phyloP scores from a whole-genome alignment of 2,797 vertebrate genomes.

The Rhadinocentrus ornatus region DNA sequence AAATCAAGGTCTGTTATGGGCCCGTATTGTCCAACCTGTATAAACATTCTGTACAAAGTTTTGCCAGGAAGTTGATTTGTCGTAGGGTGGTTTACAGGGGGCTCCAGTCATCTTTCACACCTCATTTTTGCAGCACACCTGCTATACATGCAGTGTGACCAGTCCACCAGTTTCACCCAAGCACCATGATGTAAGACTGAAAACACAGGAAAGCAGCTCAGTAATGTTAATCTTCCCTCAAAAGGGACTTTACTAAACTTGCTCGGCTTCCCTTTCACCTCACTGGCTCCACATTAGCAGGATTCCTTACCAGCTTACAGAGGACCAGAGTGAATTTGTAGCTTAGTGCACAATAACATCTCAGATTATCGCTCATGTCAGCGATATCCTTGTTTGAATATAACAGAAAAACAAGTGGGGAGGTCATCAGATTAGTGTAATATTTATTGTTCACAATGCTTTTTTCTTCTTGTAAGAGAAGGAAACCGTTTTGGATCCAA shows the following conservation, averaged over 20 bases:
- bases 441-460: neutral
- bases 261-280: conserved; percentile 49
- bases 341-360: conserved; percentile 7
- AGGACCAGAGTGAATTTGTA: conserved; percentile 19
- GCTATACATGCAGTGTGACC: conserved; percentile 39
- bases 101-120: neutral
- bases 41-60: neutral
- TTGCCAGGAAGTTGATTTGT: neutral
- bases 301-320: conserved; percentile 48
- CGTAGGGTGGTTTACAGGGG: neutral
- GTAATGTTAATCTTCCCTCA: conserved; percentile 68
- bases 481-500: conserved; percentile 9
- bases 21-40: neutral
- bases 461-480: neutral
- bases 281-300: conserved; percentile 41
- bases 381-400: neutral
- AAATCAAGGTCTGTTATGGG: no score
- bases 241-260: conserved; percentile 56
- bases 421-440: neutral
- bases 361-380: neutral
- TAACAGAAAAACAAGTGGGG: neutral
- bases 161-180: conserved; percentile 41
- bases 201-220: conserved; percentile 64
- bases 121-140: conserved; percentile 31
- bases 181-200: conserved; percentile 47